Evolutionary conservation across 2,113 vertebrate genomes (phyloP).

Genomic region (Pavo muticus): DNA sequence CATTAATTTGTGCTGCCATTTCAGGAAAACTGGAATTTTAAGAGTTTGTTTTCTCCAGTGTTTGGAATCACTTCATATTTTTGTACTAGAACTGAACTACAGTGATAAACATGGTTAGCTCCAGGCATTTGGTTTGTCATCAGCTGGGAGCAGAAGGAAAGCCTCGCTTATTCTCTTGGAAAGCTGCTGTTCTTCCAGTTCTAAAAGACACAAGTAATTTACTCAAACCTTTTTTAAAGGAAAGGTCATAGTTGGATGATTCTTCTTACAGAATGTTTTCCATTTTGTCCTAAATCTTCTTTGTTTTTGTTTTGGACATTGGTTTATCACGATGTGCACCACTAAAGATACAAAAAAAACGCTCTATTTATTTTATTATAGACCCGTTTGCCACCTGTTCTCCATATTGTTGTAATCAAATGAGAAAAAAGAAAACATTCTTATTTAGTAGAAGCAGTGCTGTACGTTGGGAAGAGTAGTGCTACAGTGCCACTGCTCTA

Average conservation of each 20-base stretch:
- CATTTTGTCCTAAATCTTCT: neutral
- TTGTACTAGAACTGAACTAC: neutral
- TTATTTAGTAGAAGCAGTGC: neutral
- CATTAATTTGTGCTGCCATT: neutral
- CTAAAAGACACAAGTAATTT: neutral
- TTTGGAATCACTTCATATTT: conserved; percentile 14
- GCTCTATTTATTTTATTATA: neutral
- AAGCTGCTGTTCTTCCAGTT: neutral
- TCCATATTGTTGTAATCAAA: neutral
- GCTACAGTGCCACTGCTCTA: neutral
- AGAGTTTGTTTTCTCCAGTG: neutral
- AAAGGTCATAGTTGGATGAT: neutral
- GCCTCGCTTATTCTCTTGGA: neutral
- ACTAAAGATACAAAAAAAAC: neutral
- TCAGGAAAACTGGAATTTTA: neutral
- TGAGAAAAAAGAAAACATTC: neutral
- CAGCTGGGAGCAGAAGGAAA: neutral
- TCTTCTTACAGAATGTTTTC: neutral
- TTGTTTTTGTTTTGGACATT: neutral
- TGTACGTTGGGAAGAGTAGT: neutral
- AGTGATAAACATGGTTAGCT: neutral
- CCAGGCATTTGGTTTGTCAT: neutral
- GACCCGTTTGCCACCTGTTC: neutral
- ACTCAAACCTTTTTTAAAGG: neutral
- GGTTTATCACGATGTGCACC: neutral